A percentile compares a stretch with the other conserved stretches of the same genome.
phyloP scores from a whole-genome alignment of 2,797 vertebrate species.

The Vespertilio murinus region DNA sequence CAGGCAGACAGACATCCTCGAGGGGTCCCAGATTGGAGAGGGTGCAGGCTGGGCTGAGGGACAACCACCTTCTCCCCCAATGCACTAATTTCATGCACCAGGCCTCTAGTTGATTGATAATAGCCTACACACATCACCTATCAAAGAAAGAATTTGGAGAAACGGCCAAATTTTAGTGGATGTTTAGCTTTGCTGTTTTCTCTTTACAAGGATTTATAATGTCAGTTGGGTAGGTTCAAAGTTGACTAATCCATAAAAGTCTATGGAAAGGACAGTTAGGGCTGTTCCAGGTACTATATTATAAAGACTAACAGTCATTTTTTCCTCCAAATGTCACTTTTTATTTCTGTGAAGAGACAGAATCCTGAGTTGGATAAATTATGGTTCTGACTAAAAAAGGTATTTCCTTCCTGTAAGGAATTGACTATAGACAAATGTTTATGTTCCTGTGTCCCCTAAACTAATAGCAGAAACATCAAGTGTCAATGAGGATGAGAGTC shows the following conservation, averaged over 20 bases:
- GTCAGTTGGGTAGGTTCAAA: background rate
- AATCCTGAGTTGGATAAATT: conserved; percentile 6
- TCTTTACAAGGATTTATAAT: background rate
- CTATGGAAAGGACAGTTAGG: background rate
- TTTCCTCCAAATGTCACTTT: conserved; percentile 29
- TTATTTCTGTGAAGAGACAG: conserved; percentile 43
- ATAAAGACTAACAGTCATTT: conserved; percentile 8
- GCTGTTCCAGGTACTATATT: background rate
- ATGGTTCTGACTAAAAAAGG: background rate
- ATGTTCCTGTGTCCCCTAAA: background rate
- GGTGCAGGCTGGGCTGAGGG: no score
- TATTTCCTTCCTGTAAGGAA: conserved; percentile 38
- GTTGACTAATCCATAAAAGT: conserved; percentile 23
- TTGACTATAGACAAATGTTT: background rate
- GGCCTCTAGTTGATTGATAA: background rate
- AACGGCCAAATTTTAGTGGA: background rate
- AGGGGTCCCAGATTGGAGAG: no score
- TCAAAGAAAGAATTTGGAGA: background rate
- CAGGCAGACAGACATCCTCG: no score
- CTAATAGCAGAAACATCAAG: background rate
- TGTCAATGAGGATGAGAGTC: background rate
- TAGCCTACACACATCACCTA: background rate
- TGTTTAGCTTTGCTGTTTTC: background rate
- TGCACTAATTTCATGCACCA: no score
- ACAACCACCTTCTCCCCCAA: no score